These are phyloP conservation scores for Pachydiplax longipennis DNA, from an alignment of 2,888 invertebrate species.

Conservation along the genomic window DNA sequence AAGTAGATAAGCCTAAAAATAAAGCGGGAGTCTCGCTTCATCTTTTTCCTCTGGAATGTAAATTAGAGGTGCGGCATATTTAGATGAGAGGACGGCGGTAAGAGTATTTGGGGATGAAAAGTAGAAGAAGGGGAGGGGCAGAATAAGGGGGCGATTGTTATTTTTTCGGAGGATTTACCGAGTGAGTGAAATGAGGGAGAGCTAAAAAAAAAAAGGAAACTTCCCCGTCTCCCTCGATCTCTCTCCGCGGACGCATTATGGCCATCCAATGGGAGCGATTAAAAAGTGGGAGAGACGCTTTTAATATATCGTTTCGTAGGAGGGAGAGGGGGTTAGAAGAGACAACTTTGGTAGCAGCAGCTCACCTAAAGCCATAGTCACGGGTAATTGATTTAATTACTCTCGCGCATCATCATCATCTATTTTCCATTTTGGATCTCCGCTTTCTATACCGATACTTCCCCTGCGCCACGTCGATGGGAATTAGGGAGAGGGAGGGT, in stretches of 20 bases:
- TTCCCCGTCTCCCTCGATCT: neutral
- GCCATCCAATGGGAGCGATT: neutral
- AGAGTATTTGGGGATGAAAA: neutral
- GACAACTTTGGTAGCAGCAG: neutral
- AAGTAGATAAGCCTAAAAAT: neutral
- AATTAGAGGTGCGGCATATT: neutral
- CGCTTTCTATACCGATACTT: neutral
- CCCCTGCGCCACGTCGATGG: neutral
- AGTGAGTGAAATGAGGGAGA: neutral
- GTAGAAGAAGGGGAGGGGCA: neutral
- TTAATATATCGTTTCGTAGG: neutral
- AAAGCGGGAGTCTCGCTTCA: neutral
- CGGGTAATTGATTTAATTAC: slow-evolving; percentile 1
- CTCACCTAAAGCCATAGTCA: neutral
- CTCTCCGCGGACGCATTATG: neutral
- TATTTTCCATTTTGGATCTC: neutral
- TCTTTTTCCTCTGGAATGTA: neutral
- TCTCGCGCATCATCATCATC: neutral
- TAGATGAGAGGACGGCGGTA: neutral
- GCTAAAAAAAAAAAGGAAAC: neutral
- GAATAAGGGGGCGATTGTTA: neutral
- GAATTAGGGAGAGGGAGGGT: neutral
- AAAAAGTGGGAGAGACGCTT: neutral
- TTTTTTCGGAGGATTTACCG: neutral
- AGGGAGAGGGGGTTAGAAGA: neutral